phyloP scores from a whole-genome alignment of 1,140 invertebrate species.

The Sminthurides bifidus region DNA sequence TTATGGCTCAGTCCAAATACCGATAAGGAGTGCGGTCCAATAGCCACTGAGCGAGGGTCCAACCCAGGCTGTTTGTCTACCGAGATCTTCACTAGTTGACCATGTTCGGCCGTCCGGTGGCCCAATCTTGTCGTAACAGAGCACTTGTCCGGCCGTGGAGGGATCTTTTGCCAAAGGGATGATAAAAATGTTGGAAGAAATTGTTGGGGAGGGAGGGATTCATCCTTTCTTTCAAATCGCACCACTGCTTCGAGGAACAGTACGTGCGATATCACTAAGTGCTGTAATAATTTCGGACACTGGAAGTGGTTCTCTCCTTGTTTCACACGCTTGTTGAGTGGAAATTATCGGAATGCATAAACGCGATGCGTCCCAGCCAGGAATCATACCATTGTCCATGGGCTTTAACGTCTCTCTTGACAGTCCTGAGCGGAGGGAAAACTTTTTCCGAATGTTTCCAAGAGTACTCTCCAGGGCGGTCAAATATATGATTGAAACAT shows the following conservation, averaged over 20 bases:
- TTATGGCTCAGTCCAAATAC: too few species aligned
- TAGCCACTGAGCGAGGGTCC: too few species aligned
- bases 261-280: too few species aligned
- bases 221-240: not conserved
- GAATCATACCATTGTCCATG: not conserved
- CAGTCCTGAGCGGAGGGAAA: constrained; percentile 13
- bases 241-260: too few species aligned
- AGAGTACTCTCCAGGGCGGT: constrained; percentile 20
- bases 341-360: constrained; percentile 10
- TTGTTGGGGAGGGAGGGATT: constrained; percentile 2
- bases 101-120: too few species aligned
- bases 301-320: not conserved
- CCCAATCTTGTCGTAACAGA: too few species aligned
- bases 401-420: constrained; percentile 26
- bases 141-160: too few species aligned
- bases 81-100: too few species aligned
- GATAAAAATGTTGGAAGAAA: constrained; percentile 7
- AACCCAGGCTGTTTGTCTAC: too few species aligned
- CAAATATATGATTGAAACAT: constrained; percentile 27
- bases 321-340: not conserved
- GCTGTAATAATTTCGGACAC: too few species aligned
- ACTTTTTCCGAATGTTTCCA: constrained; percentile 16
- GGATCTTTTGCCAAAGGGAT: too few species aligned
- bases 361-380: not conserved
- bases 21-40: too few species aligned